These are phyloP conservation scores for Shinisaurus crocodilurus DNA, from an alignment of 2,113 vertebrate genomes.

Conservation along the genomic window DNA sequence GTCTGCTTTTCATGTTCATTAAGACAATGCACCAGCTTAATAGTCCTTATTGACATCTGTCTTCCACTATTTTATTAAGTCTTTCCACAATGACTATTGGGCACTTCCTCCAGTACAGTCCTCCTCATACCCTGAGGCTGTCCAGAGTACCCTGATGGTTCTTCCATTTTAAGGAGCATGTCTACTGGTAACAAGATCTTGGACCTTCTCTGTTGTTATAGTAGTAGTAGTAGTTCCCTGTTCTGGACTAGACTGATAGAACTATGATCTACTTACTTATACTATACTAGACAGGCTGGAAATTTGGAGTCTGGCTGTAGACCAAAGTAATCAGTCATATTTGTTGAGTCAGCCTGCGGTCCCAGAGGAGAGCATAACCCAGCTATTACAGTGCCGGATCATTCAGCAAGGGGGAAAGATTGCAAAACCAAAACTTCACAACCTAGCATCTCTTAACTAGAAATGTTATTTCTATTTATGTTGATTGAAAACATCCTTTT, in stretches of 20 bases:
- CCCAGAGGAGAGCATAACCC: not conserved
- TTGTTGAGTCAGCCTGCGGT: not conserved
- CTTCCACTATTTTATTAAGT: too few species aligned
- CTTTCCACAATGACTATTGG: too few species aligned
- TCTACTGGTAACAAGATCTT: not conserved
- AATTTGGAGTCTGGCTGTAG: not conserved
- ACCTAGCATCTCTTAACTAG: slow-evolving; percentile 23
- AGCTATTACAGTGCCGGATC: not conserved
- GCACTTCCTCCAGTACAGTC: not conserved
- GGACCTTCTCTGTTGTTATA: not conserved
- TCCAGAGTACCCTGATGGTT: not conserved
- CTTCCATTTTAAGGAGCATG: not conserved
- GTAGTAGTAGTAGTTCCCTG: not conserved
- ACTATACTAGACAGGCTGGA: not conserved
- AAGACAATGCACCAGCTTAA: too few species aligned
- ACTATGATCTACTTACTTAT: not conserved
- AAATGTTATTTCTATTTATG: slow-evolving; percentile 53
- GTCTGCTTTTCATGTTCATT: too few species aligned
- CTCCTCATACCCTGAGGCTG: too few species aligned
- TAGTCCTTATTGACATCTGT: too few species aligned
- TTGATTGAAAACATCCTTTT: slow-evolving; percentile 52
- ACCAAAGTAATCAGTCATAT: not conserved
- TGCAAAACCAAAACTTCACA: not conserved
- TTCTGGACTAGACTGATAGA: not conserved
- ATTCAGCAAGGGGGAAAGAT: not conserved